Conservation (phyloP, 2,113 vertebrate genomes). For the Channa argus region DNA sequence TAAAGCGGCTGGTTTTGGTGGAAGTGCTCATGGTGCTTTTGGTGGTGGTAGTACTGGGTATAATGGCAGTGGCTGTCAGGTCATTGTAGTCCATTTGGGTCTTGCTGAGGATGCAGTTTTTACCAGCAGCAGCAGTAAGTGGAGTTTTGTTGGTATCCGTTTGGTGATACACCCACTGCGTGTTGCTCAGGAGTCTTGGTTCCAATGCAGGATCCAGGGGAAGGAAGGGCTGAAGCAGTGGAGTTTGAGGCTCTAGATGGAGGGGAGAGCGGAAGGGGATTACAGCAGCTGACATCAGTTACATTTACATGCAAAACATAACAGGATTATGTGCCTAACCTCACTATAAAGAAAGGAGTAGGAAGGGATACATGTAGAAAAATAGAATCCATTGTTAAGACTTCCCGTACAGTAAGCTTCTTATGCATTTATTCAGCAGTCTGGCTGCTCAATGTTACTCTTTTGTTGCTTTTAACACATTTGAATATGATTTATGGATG, state of each 20-base stretch:
- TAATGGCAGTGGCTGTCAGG: conserved; percentile 2
- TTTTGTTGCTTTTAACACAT: conserved; percentile 47
- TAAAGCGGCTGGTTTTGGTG: conserved; percentile 29
- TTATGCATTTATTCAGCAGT: conserved; percentile 41
- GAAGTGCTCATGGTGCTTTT: background rate
- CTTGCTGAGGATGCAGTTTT: conserved; percentile 28
- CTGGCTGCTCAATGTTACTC: conserved; percentile 28
- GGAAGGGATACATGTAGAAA: conserved; percentile 26
- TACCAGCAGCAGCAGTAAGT: background rate
- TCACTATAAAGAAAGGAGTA: conserved; percentile 36
- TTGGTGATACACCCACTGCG: conserved; percentile 34
- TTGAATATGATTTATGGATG: conserved; percentile 48
- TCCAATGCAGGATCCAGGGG: conserved; percentile 60
- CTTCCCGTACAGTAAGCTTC: conserved; percentile 42
- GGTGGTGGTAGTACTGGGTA: background rate
- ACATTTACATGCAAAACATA: conserved; percentile 44
- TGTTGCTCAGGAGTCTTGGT: conserved; percentile 50
- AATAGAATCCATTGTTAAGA: conserved; percentile 36
- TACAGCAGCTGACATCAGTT: conserved; percentile 19
- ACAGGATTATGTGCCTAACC: conserved; percentile 47
- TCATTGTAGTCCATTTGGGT: conserved; percentile 25
- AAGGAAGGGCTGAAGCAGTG: conserved; percentile 51
- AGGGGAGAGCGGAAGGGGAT: conserved; percentile 23
- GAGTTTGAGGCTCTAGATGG: conserved; percentile 56
- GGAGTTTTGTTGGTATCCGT: background rate